These are phyloP conservation scores for Limosa lapponica DNA, from an alignment of 2,797 vertebrate species.

Conservation along the genomic window DNA sequence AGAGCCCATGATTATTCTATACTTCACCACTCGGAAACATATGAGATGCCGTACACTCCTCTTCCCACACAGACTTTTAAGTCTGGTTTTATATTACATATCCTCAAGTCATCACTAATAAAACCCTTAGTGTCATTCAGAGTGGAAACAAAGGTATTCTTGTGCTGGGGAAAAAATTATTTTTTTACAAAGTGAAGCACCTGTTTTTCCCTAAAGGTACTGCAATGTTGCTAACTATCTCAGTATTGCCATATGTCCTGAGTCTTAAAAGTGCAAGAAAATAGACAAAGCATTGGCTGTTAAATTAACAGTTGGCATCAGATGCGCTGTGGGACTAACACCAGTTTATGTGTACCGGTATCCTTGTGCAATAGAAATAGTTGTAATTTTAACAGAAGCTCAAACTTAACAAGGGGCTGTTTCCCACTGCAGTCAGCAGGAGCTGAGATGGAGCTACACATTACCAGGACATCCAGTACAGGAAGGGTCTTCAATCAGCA, in stretches of 20 bases:
- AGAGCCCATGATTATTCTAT: not conserved
- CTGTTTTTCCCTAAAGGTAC: not conserved
- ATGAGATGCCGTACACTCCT: not conserved
- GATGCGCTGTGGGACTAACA: not conserved
- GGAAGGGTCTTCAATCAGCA: not conserved
- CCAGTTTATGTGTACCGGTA: not conserved
- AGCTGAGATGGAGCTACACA: not conserved
- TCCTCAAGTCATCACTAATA: not conserved
- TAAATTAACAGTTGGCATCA: not conserved
- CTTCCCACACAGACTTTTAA: not conserved
- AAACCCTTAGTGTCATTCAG: not conserved
- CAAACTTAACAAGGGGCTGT: not conserved
- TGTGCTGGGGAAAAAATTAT: not conserved
- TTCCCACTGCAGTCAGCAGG: not conserved
- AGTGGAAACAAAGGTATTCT: not conserved
- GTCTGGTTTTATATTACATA: not conserved
- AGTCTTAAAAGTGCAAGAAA: not conserved
- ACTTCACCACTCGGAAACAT: not conserved
- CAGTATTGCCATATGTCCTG: not conserved
- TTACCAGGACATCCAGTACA: not conserved
- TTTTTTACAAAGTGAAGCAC: not conserved
- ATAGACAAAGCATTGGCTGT: not conserved
- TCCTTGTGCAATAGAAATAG: not conserved
- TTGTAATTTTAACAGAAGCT: not conserved
- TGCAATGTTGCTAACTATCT: not conserved